These are phyloP conservation scores for Apodemus agrarius DNA, from an alignment of 2,797 vertebrate species.

Conservation along the genomic window DNA sequence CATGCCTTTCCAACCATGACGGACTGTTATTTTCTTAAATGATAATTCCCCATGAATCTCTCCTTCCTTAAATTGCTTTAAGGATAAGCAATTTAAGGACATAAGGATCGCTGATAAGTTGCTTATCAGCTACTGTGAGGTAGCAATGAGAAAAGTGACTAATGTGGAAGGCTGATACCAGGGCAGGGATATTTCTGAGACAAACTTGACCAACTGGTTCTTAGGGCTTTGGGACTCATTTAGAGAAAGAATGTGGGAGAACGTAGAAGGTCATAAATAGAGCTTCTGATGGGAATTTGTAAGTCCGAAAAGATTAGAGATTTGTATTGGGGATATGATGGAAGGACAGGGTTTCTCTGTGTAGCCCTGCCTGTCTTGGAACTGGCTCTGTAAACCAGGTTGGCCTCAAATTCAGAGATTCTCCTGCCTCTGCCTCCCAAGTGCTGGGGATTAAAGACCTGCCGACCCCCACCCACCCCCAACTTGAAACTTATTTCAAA, in stretches of 20 bases:
- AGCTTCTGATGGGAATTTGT: neutral
- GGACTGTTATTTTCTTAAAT: neutral
- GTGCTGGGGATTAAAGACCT: neutral
- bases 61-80: neutral
- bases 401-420: neutral
- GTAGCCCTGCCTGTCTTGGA: neutral
- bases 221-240: neutral
- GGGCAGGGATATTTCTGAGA: neutral
- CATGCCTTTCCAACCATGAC: neutral
- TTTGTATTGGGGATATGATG: neutral
- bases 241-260: neutral
- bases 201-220: neutral
- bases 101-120: too few relatives aligned
- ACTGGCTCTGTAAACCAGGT: neutral
- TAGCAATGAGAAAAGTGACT: neutral
- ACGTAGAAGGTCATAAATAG: neutral
- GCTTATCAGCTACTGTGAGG: neutral
- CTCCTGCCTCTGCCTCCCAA: neutral
- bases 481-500: neutral
- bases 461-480: too few relatives aligned
- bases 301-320: neutral
- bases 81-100: too few relatives aligned
- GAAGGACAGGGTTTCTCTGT: neutral
- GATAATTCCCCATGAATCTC: neutral
- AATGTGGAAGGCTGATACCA: neutral